Evolutionary conservation across 2,888 invertebrate genomes (phyloP).

Genomic region (Drosophila sordidula): DNA sequence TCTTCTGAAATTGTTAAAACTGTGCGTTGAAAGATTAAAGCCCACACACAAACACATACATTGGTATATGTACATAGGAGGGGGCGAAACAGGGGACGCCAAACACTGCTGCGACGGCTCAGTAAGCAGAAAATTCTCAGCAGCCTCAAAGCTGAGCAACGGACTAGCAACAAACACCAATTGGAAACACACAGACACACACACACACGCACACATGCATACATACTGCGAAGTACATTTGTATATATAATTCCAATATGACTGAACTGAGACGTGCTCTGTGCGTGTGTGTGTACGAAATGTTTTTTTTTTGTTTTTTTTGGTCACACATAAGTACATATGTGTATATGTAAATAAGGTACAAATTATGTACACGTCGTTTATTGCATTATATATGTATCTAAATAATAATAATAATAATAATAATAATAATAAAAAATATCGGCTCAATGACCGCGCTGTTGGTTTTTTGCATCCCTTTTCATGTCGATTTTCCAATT

Average conservation of each 20-base stretch:
- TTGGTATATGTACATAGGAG: slow-evolving; percentile 28
- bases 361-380: slow-evolving; percentile 14
- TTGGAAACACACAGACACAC: slow-evolving; percentile 57
- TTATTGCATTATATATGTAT: slow-evolving; percentile 18
- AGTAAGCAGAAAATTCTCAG: slow-evolving; percentile 58
- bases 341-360: slow-evolving; percentile 28
- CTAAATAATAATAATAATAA: slow-evolving; percentile 12
- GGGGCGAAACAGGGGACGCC: slow-evolving; percentile 43
- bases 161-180: slow-evolving; percentile 64
- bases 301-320: slow-evolving; percentile 38
- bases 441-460: slow-evolving; percentile 51
- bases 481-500: slow-evolving; percentile 56
- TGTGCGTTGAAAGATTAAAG: slow-evolving; percentile 53
- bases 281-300: slow-evolving; percentile 47
- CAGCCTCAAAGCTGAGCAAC: slow-evolving; percentile 60
- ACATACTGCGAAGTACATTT: slow-evolving; percentile 57
- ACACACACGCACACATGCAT: slow-evolving; percentile 40
- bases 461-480: slow-evolving; percentile 35
- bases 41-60: slow-evolving; percentile 27
- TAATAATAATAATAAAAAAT: slow-evolving; percentile 22
- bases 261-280: slow-evolving; percentile 51
- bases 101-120: slow-evolving; percentile 53
- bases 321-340: slow-evolving; percentile 16
- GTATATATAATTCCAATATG: slow-evolving; percentile 46
- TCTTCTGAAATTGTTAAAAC: slow-evolving; percentile 52